phyloP scores from a whole-genome alignment of 2,797 vertebrate species.

The Carcharodon carcharias region DNA sequence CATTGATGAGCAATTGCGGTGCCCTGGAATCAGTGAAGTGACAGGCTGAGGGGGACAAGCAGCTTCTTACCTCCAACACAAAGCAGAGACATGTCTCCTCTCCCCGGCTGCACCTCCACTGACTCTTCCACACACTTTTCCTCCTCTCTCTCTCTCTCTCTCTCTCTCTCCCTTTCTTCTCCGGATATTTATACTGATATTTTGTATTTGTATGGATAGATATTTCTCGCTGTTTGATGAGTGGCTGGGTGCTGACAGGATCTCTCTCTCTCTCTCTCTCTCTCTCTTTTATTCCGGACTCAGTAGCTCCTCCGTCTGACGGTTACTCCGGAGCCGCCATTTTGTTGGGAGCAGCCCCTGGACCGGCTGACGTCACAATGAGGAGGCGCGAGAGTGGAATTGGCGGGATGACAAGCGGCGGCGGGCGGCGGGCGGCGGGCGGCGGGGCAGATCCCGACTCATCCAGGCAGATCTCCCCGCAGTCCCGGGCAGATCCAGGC shows the following conservation, averaged over 20 bases:
- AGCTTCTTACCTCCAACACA: conserved; percentile 31
- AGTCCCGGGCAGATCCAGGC: too few species aligned
- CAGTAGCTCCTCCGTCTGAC: neutral
- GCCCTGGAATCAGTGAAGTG: neutral
- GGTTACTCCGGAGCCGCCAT: neutral
- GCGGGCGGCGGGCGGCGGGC: too few species aligned
- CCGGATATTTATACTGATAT: too few species aligned
- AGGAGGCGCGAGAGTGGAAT: conserved; percentile 18
- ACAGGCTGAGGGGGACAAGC: neutral
- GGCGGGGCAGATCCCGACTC: too few species aligned
- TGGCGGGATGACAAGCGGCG: conserved; percentile 12
- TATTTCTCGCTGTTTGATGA: neutral
- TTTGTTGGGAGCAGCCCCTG: conserved; percentile 19
- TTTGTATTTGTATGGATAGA: too few species aligned
- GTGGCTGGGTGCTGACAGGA: neutral
- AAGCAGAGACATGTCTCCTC: conserved; percentile 31
- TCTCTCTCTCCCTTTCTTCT: neutral
- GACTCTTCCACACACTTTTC: too few species aligned
- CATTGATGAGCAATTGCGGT: neutral
- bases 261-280: too few species aligned
- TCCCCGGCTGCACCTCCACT: neutral
- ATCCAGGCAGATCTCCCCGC: neutral
- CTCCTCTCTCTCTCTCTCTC: too few species aligned
- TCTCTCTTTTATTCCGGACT: neutral
- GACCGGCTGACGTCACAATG: neutral